Conservation (phyloP, 2,888 invertebrate species). For the Theretra japonica region DNA sequence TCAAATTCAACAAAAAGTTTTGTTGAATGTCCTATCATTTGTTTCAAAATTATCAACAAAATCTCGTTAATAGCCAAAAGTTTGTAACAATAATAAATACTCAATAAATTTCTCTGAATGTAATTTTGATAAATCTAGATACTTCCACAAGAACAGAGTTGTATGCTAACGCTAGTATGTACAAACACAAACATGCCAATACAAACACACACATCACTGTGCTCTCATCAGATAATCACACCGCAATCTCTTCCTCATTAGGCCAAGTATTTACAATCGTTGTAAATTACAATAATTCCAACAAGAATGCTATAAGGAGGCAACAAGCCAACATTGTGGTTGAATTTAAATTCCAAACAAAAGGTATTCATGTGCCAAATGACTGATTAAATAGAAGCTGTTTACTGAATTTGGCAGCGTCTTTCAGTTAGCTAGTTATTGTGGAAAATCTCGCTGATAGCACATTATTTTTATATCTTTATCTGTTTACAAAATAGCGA, state of each 20-base stretch:
- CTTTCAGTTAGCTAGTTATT: constrained; percentile 8
- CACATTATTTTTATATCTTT: neutral
- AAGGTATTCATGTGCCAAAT: constrained; percentile 19
- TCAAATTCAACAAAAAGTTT: no score
- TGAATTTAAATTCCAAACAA: constrained; percentile 25
- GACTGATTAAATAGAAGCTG: constrained; percentile 8
- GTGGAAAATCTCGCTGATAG: constrained; percentile 9
- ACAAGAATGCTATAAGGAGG: neutral
- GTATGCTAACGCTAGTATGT: neutral
- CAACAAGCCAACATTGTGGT: constrained; percentile 22
- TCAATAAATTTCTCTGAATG: neutral
- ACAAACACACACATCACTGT: neutral
- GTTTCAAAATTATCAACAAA: no score
- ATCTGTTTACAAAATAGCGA: neutral
- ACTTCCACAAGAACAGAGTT: neutral
- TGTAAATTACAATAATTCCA: constrained; percentile 21
- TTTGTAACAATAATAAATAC: no score
- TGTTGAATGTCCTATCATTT: no score
- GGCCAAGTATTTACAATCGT: neutral
- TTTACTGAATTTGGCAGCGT: constrained; percentile 20
- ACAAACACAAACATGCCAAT: neutral
- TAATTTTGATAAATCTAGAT: neutral
- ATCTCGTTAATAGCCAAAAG: no score
- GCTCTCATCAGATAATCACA: constrained; percentile 11
- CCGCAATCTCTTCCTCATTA: constrained; percentile 20